Base-by-base conservation (phyloP, 2,797 vertebrate species). In the Melanotaenia maccullochi region DNA sequence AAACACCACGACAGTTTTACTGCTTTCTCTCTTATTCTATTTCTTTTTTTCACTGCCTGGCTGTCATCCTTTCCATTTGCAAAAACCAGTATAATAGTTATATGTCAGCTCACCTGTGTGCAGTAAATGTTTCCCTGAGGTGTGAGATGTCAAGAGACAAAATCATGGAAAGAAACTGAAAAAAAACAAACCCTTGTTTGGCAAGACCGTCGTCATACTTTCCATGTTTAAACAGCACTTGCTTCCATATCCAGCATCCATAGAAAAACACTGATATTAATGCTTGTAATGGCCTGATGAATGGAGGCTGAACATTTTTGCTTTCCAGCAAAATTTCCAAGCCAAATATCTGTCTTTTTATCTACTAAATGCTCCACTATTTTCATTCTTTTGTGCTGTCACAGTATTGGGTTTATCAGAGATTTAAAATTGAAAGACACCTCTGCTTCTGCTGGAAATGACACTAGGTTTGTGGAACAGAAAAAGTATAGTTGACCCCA, bases 61-160 rank as follows among this genome's bases (percentile, higher is more conserved):
- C 60, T 72, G 58, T 79, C 77, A 61, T 73, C 71, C 44, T 84
- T 82, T 86, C 73, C 56, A 60, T 82, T 78, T 76, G 65, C 73
- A 44, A 62, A 80, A 87, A 88, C 85, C 79, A 64, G 65, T 76
- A 75, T 87, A 88, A 83, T 77, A 66, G 83, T 86, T 82, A 68
- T 71, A 78, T 85, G 80, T 82, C 77, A 79, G 69, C 54, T 60
- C 25, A 56, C 68, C 63, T 58, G 44, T 73, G 72, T 42, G 71
- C 65, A 69, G 33, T 73, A 42, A 78, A 76, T 80, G 77, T 81
- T 84, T 76, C 51, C 40, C 60, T 51, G n/a, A 60, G 57, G 74
- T 72, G 75, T 78, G 56, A 73, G 68, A 75, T 71, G 75, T 75
- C 66, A 64, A 24, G 68, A 60, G 65, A 65, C 32, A 65, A 61